These are phyloP conservation scores for Eurytoma adleriae DNA, from an alignment of 2,888 invertebrate genomes.

Conservation along the genomic window DNA sequence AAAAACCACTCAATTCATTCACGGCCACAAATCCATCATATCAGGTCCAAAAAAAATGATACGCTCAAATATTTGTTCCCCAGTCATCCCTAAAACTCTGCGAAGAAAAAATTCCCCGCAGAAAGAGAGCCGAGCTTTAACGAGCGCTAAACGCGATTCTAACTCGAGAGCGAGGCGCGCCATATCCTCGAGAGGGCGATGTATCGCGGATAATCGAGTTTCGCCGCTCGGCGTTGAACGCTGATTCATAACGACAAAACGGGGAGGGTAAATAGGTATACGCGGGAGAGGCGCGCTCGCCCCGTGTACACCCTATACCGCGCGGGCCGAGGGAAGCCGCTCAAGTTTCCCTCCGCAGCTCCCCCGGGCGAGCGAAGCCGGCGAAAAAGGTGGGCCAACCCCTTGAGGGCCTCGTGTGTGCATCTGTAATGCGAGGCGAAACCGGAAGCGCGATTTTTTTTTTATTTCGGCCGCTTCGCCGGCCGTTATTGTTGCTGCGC, in stretches of 20 bases:
- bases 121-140: conserved; percentile 48
- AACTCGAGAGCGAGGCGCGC: conserved; percentile 9
- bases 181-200: conserved; percentile 36
- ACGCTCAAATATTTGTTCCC: no score
- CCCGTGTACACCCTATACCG: background rate
- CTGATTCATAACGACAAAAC: conserved; percentile 56
- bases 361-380: background rate
- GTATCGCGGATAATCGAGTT: conserved; percentile 54
- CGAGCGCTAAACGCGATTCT: conserved; percentile 56
- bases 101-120: background rate
- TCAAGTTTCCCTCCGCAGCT: conserved; percentile 20
- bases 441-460: conserved; percentile 55
- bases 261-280: conserved; percentile 29
- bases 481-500: no score
- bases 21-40: no score
- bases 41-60: no score
- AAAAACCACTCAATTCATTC: no score
- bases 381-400: conserved; percentile 32
- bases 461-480: background rate
- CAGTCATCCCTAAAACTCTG: no score
- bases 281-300: background rate
- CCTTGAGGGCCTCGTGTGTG: background rate
- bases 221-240: conserved; percentile 26
- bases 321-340: conserved; percentile 40
- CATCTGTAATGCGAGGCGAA: conserved; percentile 39